Evolutionary conservation across 1,140 invertebrate species (phyloP), one percentile per base, ranked within the genome.

Genomic region (Calosoma granatense): DNA sequence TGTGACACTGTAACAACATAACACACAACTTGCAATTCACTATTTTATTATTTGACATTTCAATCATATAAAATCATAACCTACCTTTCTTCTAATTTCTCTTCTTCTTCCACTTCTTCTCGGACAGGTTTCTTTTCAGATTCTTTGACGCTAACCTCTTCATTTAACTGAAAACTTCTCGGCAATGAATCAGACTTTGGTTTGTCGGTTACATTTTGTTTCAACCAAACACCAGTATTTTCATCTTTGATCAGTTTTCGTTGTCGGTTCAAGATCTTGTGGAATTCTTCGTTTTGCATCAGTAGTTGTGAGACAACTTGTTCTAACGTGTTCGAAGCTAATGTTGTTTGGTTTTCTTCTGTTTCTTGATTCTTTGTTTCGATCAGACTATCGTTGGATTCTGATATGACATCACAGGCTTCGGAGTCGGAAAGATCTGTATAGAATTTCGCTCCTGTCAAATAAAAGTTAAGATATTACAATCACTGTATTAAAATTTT

Each of bases 201-300:
- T 63, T 54, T 77, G 74, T 70, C 76, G 67, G 61, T 52, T 43
- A 54, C 57, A 3, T 64, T 62, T 43, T 72, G 64, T 55, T 76
- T 76, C 9, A 77, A 62, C 77, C 78, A 76, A 57, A 76, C 75
- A 65, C 76, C 72, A 23, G 74, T 47, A 47, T 47, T 47, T 47
- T 47, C 41, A 67, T 73, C 63, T 53, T 54, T 61, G 55, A 62
- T 80, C 63, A 71, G 83, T 69, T 73, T 75, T 61, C 78, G 72
- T 65, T 83, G 86, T 65, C 83, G 85, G 54, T 84, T 87, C 12
- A 90, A 71, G 19, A 90, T 77, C 56, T 85, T 83, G 60, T 91
- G 86, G 58, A 92, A 90, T 61, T 91, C 88, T 62, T 86, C 80
- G 65, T 87, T 91, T 64, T 91, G 85, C 80, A 90, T 86, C 1